Percentiles rank a stretch among this genome's conserved stretches.
phyloP scores from a whole-genome alignment of 2,888 invertebrate species.

The Coelinius sp. region DNA sequence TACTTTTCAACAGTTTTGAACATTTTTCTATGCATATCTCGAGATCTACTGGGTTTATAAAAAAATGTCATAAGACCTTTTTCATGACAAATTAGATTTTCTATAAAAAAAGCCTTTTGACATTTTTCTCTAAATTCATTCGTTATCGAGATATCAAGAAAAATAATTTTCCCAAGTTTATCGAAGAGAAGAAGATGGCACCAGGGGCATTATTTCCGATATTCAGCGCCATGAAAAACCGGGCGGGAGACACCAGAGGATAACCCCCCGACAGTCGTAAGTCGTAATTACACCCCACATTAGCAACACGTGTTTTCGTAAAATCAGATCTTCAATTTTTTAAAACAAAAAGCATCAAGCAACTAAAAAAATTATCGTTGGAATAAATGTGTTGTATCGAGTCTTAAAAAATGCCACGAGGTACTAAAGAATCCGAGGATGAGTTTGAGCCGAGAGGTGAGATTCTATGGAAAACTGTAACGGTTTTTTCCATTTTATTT shows the following conservation, averaged over 20 bases:
- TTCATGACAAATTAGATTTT: too few relatives aligned
- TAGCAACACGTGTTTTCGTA: constrained; percentile 8
- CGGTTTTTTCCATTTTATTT: constrained; percentile 37
- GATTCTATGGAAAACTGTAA: constrained; percentile 38
- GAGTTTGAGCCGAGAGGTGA: constrained; percentile 52
- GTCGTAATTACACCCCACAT: background rate
- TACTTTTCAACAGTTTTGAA: too few relatives aligned
- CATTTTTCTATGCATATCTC: too few relatives aligned
- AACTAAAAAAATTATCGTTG: background rate
- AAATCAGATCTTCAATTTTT: background rate
- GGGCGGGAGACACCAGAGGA: background rate
- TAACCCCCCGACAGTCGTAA: background rate
- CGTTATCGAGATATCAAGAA: too few relatives aligned
- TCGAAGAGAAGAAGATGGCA: too few relatives aligned
- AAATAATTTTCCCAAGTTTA: too few relatives aligned
- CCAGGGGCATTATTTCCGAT: too few relatives aligned
- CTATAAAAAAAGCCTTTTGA: too few relatives aligned
- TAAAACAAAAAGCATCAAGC: background rate
- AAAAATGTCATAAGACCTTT: too few relatives aligned
- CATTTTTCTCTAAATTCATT: too few relatives aligned
- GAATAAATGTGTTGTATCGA: background rate
- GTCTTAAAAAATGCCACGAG: constrained; percentile 50
- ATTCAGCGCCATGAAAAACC: background rate
- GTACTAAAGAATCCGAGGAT: constrained; percentile 52
- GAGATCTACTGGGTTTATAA: too few relatives aligned